phyloP scores from a whole-genome alignment of 2,888 invertebrate species.

The Gortyna flavago region DNA sequence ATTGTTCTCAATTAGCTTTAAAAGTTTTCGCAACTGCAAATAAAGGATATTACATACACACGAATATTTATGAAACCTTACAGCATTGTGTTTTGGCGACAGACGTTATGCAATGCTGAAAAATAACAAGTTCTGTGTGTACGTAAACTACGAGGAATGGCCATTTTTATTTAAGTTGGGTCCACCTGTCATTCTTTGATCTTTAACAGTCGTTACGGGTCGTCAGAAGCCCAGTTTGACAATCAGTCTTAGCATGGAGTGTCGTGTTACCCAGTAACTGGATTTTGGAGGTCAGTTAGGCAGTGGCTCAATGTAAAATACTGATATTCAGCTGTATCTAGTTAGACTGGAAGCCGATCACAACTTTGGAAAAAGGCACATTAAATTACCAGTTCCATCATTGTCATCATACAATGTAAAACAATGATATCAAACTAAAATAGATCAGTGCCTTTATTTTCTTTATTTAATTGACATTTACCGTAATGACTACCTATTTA shows the following conservation, averaged over 20 bases:
- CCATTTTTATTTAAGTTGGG: too few species aligned
- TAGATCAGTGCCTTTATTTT: neutral
- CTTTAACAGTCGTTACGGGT: too few species aligned
- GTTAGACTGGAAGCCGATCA: too few species aligned
- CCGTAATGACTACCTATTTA: neutral
- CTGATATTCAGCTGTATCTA: too few species aligned
- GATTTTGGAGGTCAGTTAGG: neutral
- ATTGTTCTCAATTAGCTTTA: constrained; percentile 11
- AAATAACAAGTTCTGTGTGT: too few species aligned
- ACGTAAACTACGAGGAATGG: too few species aligned
- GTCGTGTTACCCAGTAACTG: neutral
- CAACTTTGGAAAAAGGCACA: too few species aligned
- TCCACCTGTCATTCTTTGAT: too few species aligned
- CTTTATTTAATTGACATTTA: neutral
- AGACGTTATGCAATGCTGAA: neutral
- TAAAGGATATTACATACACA: neutral
- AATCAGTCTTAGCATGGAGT: too few species aligned
- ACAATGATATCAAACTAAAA: neutral
- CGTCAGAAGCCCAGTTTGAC: too few species aligned
- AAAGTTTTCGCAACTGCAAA: neutral
- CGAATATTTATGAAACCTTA: neutral
- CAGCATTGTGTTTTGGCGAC: neutral
- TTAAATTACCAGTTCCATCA: neutral
- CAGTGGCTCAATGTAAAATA: neutral
- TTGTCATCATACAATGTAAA: neutral